Base-by-base conservation (phyloP, 1,140 invertebrate genomes). In the Homarus americanus region DNA sequence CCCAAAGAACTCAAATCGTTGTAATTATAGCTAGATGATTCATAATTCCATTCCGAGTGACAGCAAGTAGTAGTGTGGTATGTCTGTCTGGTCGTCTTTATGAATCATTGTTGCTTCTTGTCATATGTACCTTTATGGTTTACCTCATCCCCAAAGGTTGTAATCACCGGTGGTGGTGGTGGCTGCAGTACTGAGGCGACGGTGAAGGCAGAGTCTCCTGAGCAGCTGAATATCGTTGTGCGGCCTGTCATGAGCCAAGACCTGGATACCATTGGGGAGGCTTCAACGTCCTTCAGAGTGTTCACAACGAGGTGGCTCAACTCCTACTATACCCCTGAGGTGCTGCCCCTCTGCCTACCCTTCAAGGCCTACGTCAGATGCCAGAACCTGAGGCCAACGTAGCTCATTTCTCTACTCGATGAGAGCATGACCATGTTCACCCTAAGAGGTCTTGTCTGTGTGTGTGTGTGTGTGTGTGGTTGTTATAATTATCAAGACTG, bases 321-420 rank as follows among this genome's bases (percentile, higher is more conserved):
- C 53, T 85, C 24, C 17, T 44, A 12, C 10, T 85, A 0, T 85
- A 32, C n/a, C 28, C 66, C 20, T n/a, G n/a, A 24, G 44, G 41
- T 38, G 69, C 28, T 40, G 73, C 1, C 58, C 20, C 12, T 53
- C 12, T 7, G 36, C 24, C 12, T n/a, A 41, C n/a, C 40, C n/a
- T n/a, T 85, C 58, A 72, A 38, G 69, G 10, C 40, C 10, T 85
- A 85, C 20, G 63, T 85, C 32, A 72, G 32, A 20, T 85, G 83
- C 32, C 41, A n/a, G n/a, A 20, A 7, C 40, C 17, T 3, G n/a
- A 20, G 3, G 49, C 28, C 69, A 40, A 17, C 34, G 32, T 49
- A 10, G 75, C 24, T 40, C 83, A 0, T 3, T 72, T 15, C 20
- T 73, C 4, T 49, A 32, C 69, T 85, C 69, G 44, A 63, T 9